Evolutionary conservation across 2,797 vertebrate species (phyloP), one percentile per base, ranked within the genome.

Genomic region (Bradypodion pumilum): DNA sequence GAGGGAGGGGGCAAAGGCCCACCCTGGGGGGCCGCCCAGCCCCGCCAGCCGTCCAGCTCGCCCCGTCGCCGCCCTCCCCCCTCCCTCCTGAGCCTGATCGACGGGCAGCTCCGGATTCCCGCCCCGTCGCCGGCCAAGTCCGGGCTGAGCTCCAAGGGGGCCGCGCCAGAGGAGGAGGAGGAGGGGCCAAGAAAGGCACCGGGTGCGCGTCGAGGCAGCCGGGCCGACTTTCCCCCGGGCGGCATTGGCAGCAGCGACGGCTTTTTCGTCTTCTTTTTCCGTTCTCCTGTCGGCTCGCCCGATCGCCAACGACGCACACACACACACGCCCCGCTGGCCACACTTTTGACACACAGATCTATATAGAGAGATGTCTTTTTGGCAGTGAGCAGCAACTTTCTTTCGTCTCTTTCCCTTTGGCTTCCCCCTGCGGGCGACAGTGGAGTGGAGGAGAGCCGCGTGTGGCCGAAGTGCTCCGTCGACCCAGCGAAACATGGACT

Each of bases 61-160:
- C 7, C 42, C 6, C 60, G 29, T 40, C 66, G 15, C 68, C 56
- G 60, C 68, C 77, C 82, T 81, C 88, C 83, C 37, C 35, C 7
- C 5, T 21, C 23, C 21, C 5, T 19, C 6, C 56, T 15, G 52
- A 13, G 52, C 2, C 5, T 1, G 35, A 5, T 42, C 32, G 7
- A 5, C 23, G 7, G 16, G 63, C 63, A 29, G 63, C 27, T 29
- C 63, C 27, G 62, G 42, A 25, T 37, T 56, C 66, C 74, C 68
- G 7, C 65, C 80, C 35, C 44, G 66, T 21, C 73, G 40, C 19
- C 42, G 46, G 44, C 83, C 77, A 13, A 62, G 60, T n/a, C 80
- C 60, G 80, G 81, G 70, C 62, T 60, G 35, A 13, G 29, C 85
- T 86, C 76, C 76, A 40, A 83, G 74, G 70, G 70, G 76, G 76